Evolutionary conservation across 35 echinoderm and acorn worm genomes (phyloP).

Genomic region (Lytechinus variegatus): DNA sequence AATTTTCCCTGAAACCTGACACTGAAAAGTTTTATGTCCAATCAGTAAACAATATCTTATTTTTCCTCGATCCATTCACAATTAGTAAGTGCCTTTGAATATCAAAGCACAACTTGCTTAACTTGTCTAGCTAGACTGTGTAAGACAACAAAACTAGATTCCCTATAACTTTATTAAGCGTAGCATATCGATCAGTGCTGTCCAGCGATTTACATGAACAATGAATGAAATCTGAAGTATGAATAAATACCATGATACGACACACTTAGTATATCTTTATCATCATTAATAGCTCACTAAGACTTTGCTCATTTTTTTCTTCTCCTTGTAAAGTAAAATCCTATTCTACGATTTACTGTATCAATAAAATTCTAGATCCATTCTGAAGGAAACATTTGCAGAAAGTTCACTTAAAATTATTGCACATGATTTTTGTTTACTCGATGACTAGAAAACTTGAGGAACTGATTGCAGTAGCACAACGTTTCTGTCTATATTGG

Average conservation of each 20-base stretch:
- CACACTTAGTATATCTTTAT: neutral
- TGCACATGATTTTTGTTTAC: neutral
- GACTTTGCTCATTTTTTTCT: neutral
- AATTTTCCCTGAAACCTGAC: neutral
- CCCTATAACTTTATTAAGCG: neutral
- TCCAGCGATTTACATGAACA: neutral
- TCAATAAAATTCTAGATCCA: neutral
- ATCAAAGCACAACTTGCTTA: neutral
- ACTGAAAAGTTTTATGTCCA: neutral
- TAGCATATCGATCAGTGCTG: neutral
- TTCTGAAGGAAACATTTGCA: conserved; percentile 12
- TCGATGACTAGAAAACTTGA: conserved; percentile 18
- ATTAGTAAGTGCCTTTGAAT: neutral
- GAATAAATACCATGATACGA: neutral
- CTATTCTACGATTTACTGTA: neutral
- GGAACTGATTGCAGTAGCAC: conserved; percentile 16
- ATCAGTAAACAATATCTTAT: neutral
- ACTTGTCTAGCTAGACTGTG: neutral
- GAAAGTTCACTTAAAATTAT: conserved; percentile 20
- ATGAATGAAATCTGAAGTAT: neutral
- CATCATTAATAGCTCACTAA: neutral
- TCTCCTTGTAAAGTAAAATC: neutral
- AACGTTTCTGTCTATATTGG: conserved; percentile 6
- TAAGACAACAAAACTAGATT: neutral
- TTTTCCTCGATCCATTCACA: neutral